Evolutionary conservation across 1,140 invertebrate genomes (phyloP), one percentile per base, ranked within the genome.

Genomic region (Sminthurides bifidus): DNA sequence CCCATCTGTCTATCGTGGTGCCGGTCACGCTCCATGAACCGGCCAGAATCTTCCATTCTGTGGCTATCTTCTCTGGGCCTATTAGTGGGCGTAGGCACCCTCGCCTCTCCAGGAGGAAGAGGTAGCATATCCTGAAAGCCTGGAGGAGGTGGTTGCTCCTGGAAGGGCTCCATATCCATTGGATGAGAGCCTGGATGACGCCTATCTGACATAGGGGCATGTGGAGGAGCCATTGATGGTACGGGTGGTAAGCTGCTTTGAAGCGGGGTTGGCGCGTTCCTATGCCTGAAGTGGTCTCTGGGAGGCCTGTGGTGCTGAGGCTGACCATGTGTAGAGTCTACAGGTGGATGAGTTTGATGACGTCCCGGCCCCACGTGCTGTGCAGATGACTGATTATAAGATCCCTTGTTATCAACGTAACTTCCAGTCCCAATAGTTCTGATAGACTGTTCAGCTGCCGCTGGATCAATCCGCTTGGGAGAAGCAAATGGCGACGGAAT

Each of bases 401-500:
- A 38, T 10, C 21, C 15, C 8, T 21, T 26, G n/a, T 45, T 26
- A 12, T 3, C 21, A 38, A 14, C 3, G 26, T 37, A 10, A 44
- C 44, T 51, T 1, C n/a, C 30, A 37, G 26, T 59, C 30, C 45
- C 54, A 56, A 61, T 61, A 21, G 59, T 61, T 38, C 45, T 23
- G 15, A 61, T 61, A 17, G 35, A 33, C 41, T 58, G 60, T 35
- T 58, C 59, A 8, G 24, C 49, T 41, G 29, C 51, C 1, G 1
- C 35, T 21, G 30, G 17, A n/a, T 10, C n/a, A 37, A 3, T 38
- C 12, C 43, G 17, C n/a, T 19, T 15, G 4, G 52, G 38, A 19
- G 55, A 51, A 5, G 56, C 56, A 49, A 58, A 57, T 0, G 59
- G 56, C 45, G 54, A 58, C n/a, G 59, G 63, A 17, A 59, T 51